A percentile compares a stretch with the other conserved stretches of the same genome.
Evolutionary conservation across 2,797 vertebrate genomes (phyloP).

Genomic region (Acanthopagrus latus): DNA sequence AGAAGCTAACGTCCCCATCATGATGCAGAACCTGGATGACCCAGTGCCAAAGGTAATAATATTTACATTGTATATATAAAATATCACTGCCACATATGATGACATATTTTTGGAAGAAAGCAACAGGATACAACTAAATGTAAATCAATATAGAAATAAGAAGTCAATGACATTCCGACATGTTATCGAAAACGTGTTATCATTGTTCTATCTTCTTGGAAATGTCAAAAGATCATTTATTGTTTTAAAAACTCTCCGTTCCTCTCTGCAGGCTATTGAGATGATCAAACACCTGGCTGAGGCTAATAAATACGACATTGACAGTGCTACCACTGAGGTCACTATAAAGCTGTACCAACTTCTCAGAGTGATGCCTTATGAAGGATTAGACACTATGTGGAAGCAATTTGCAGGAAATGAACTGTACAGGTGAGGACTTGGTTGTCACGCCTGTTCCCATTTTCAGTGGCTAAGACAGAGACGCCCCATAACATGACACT

Average conservation of each 20-base stretch:
- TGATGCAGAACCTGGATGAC: constrained; percentile 82
- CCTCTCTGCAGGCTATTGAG: constrained; percentile 81
- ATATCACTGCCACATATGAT: neutral
- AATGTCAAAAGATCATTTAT: neutral
- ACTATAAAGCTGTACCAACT: constrained; percentile 87
- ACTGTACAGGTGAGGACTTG: constrained; percentile 76
- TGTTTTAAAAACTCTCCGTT: neutral
- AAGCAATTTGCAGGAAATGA: constrained; percentile 79
- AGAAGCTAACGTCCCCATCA: constrained; percentile 77
- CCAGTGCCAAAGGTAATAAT: constrained; percentile 84
- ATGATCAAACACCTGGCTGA: constrained; percentile 84
- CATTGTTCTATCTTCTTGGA: neutral
- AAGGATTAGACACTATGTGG: constrained; percentile 85
- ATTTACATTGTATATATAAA: too few relatives aligned
- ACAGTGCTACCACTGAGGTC: constrained; percentile 80
- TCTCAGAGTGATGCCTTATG: constrained; percentile 73
- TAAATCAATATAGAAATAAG: neutral
- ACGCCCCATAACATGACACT: too few relatives aligned
- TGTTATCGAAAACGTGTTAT: neutral
- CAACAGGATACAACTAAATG: neutral
- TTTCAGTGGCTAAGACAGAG: too few relatives aligned
- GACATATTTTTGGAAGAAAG: neutral
- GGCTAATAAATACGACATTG: constrained; percentile 82
- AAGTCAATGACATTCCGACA: neutral
- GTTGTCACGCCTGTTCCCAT: too few relatives aligned